Evolutionary conservation across 2,888 invertebrate species (phyloP).

Genomic region (Tinea trinotella): DNA sequence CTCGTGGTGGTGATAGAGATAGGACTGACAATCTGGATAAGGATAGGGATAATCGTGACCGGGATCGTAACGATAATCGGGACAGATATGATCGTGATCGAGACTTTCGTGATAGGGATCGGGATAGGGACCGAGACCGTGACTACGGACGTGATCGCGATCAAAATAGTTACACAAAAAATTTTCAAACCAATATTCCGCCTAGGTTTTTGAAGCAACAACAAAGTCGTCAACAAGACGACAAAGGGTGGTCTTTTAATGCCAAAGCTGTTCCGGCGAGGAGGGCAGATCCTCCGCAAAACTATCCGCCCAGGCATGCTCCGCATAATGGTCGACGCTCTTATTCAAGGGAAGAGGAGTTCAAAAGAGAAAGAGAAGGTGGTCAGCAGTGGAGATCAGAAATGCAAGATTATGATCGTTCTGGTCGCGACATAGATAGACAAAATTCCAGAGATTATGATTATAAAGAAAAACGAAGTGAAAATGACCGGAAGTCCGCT

Average conservation of each 20-base stretch:
- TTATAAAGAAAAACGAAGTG: constrained; percentile 63
- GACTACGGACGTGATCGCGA: constrained; percentile 56
- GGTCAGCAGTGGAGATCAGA: constrained; percentile 64
- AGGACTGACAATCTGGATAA: constrained; percentile 29
- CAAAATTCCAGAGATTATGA: constrained; percentile 63
- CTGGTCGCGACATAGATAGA: constrained; percentile 55
- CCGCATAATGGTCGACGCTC: constrained; percentile 58
- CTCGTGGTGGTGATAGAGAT: constrained; percentile 44
- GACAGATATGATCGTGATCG: constrained; percentile 33
- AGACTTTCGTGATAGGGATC: constrained; percentile 34
- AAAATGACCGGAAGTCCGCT: constrained; percentile 55
- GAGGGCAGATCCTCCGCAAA: constrained; percentile 51
- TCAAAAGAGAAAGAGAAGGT: constrained; percentile 56
- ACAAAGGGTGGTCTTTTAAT: constrained; percentile 56
- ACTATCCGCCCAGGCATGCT: constrained; percentile 53
- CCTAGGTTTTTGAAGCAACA: constrained; percentile 89
- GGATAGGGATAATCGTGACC: constrained; percentile 34
- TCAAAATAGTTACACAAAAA: constrained; percentile 75
- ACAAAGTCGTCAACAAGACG: constrained; percentile 59
- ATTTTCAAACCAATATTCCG: constrained; percentile 87
- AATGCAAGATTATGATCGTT: constrained; percentile 64
- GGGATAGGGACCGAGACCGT: constrained; percentile 32
- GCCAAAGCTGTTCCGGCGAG: constrained; percentile 47
- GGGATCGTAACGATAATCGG: constrained; percentile 31
- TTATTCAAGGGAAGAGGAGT: constrained; percentile 62